Evolutionary conservation across 1,140 invertebrate genomes (phyloP).

Genomic region (Drosophila aff.): DNA sequence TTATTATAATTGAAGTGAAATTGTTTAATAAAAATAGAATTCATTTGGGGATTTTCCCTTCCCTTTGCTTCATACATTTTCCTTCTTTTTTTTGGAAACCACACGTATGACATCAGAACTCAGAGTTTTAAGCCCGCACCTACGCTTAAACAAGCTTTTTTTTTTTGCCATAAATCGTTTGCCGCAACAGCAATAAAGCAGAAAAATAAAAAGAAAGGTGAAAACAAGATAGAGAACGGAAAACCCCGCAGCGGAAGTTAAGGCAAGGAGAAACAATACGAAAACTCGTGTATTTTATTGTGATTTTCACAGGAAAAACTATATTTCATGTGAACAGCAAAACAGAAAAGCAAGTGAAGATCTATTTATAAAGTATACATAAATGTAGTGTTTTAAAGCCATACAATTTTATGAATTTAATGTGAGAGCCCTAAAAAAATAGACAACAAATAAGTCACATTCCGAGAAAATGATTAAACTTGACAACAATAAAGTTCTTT

Average conservation of each 20-base stretch:
- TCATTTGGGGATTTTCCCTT: not conserved
- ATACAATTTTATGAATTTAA: not conserved
- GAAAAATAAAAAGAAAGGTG: conserved; percentile 5
- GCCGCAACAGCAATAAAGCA: not conserved
- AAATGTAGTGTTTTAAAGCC: not conserved
- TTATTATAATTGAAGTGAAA: not conserved
- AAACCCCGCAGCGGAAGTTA: not conserved
- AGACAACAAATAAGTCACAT: not conserved
- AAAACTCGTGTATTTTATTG: not conserved
- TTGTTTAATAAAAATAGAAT: not conserved
- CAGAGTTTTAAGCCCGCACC: conserved; percentile 4
- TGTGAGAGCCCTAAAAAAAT: not conserved
- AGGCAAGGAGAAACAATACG: not conserved
- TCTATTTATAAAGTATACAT: not conserved
- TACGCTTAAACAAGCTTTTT: conserved; percentile 12
- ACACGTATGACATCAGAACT: conserved; percentile 10
- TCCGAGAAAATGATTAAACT: not conserved
- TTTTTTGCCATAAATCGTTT: conserved; percentile 15
- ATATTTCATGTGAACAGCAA: not conserved
- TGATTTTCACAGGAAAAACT: not conserved
- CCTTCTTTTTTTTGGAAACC: not conserved
- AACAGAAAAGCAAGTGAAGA: not conserved
- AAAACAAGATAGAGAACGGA: conserved; percentile 7
- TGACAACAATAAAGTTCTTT: not conserved
- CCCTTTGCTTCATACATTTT: not conserved